phyloP scores from a whole-genome alignment of 2,113 vertebrate species.

The Gymnobelideus leadbeateri region DNA sequence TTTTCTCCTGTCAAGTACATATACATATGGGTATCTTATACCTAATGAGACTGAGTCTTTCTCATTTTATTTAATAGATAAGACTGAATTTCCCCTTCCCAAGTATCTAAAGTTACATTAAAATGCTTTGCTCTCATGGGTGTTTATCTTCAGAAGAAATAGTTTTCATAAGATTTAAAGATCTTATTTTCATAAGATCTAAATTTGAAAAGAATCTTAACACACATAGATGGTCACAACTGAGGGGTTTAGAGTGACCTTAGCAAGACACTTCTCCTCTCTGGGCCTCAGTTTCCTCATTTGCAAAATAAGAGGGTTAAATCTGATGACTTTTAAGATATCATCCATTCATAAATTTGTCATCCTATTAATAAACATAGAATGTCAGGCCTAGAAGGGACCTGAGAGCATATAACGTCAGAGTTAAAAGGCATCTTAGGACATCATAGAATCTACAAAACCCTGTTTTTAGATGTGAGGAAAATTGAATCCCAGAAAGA shows the following conservation, averaged over 20 bases:
- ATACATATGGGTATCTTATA: slow-evolving; percentile 41
- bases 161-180: not conserved
- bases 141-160: not conserved
- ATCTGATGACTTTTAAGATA: not conserved
- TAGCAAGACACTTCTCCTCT: not conserved
- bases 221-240: not conserved
- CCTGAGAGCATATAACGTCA: not conserved
- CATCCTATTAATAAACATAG: not conserved
- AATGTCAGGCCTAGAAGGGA: not conserved
- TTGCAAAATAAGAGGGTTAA: not conserved
- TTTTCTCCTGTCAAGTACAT: not conserved
- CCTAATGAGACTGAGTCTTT: slow-evolving; percentile 36
- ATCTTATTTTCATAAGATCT: not conserved
- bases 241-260: not conserved
- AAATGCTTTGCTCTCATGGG: not conserved
- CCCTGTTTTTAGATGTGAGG: not conserved
- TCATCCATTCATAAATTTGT: not conserved
- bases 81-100: not conserved
- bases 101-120: not conserved
- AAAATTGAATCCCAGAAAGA: not conserved
- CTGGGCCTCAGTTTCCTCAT: not conserved
- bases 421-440: not conserved
- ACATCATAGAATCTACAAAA: not conserved
- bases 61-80: not conserved
- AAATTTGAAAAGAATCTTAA: not conserved